phyloP scores from a whole-genome alignment of 2,888 invertebrate genomes.

The Conomelus anceps region DNA sequence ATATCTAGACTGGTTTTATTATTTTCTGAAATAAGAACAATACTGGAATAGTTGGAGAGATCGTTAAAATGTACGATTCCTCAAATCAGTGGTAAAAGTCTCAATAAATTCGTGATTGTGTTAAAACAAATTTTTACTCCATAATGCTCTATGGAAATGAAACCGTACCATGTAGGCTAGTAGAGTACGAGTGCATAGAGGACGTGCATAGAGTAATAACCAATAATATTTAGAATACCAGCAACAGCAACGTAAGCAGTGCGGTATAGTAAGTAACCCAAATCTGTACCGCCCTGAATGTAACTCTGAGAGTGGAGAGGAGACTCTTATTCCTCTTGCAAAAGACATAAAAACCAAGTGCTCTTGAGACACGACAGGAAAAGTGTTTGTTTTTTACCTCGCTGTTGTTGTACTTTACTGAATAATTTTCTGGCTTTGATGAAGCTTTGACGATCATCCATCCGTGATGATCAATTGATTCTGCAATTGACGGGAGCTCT shows the following conservation, averaged over 20 bases:
- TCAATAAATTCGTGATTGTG: neutral
- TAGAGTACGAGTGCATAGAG: neutral
- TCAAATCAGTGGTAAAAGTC: neutral
- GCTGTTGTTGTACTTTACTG: neutral
- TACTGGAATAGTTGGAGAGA: no score
- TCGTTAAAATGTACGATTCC: no score
- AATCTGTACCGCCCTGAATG: no score
- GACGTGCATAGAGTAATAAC: neutral
- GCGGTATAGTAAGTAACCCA: no score
- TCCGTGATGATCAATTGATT: neutral
- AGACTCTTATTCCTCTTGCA: neutral
- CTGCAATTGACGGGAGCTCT: neutral
- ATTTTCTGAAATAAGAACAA: no score
- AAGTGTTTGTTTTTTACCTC: neutral
- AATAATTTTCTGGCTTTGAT: neutral
- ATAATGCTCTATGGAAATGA: neutral
- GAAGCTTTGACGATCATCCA: neutral
- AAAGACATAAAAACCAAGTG: neutral
- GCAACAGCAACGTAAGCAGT: neutral
- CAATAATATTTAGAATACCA: neutral
- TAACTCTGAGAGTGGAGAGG: neutral
- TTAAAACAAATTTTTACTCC: neutral
- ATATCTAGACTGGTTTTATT: no score
- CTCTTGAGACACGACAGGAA: neutral
- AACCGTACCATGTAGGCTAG: neutral